Evolutionary conservation across 2,113 vertebrate genomes (phyloP).

Genomic region (Puntigrus tetrazona): DNA sequence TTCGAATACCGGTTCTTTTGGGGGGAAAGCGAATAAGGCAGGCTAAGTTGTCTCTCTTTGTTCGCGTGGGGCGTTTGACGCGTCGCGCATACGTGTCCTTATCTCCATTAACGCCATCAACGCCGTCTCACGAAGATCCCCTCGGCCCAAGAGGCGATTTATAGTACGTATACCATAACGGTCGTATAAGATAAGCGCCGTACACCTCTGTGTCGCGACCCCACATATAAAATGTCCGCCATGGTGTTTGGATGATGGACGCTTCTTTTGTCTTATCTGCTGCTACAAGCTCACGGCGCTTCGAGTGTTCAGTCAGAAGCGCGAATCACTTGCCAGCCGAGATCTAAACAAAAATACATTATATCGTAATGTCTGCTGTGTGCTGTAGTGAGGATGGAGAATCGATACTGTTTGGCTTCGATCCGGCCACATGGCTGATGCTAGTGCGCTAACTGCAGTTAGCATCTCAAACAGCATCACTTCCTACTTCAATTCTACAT

Average conservation of each 20-base stretch:
- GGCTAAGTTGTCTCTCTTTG: background rate
- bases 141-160: background rate
- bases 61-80: background rate
- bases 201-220: background rate
- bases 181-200: background rate
- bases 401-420: slow-evolving; percentile 60
- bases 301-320: no score
- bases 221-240: slow-evolving; percentile 80
- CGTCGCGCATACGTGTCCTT: slow-evolving; percentile 15
- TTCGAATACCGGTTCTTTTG: background rate
- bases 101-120: background rate
- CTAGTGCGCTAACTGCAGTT: slow-evolving; percentile 46
- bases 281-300: background rate
- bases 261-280: slow-evolving; percentile 46
- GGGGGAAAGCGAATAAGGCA: background rate
- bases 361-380: background rate
- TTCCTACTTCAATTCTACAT: slow-evolving; percentile 58
- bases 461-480: slow-evolving; percentile 50
- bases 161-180: background rate
- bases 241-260: slow-evolving; percentile 37
- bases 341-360: background rate
- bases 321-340: background rate
- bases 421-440: slow-evolving; percentile 81
- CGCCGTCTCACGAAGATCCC: background rate
- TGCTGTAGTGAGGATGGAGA: background rate